These are phyloP conservation scores for Phortica okadai DNA, from an alignment of 2,888 invertebrate genomes.

Conservation along the genomic window DNA sequence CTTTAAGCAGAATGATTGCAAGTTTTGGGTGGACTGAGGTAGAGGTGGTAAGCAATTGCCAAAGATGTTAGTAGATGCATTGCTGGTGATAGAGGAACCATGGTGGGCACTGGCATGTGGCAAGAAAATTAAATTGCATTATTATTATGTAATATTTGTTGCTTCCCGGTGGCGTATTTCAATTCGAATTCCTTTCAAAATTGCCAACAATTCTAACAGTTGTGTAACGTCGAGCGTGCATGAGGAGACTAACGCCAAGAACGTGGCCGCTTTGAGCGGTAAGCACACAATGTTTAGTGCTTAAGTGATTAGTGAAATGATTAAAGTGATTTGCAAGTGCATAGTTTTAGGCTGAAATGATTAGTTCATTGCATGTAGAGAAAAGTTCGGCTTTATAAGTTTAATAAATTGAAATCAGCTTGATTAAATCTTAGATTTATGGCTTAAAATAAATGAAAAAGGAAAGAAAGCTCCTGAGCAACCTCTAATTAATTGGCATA, in stretches of 20 bases:
- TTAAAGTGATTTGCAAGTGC: not conserved
- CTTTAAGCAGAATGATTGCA: not conserved
- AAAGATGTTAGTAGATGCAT: not conserved
- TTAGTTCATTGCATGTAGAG: slow-evolving; percentile 39
- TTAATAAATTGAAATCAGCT: too few species aligned
- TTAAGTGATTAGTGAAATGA: slow-evolving; percentile 23
- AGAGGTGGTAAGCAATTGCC: not conserved
- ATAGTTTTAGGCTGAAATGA: slow-evolving; percentile 56
- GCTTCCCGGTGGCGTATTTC: slow-evolving; percentile 3
- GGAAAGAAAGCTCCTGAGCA: too few species aligned
- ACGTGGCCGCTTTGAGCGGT: too few species aligned
- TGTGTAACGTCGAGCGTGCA: too few species aligned
- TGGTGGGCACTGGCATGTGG: not conserved
- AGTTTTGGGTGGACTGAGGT: slow-evolving; percentile 14
- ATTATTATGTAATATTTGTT: slow-evolving; percentile 69
- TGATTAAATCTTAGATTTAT: too few species aligned
- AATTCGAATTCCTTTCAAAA: slow-evolving; percentile 15
- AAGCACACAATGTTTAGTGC: not conserved
- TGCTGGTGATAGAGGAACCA: slow-evolving; percentile 35
- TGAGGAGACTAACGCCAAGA: too few species aligned
- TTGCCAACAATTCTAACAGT: not conserved
- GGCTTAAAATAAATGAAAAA: too few species aligned
- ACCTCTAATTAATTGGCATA: too few species aligned
- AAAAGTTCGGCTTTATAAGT: too few species aligned
- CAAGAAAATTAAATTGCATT: slow-evolving; percentile 70